These are phyloP conservation scores for Otis tarda DNA, from an alignment of 2,113 vertebrate species.

Conservation along the genomic window DNA sequence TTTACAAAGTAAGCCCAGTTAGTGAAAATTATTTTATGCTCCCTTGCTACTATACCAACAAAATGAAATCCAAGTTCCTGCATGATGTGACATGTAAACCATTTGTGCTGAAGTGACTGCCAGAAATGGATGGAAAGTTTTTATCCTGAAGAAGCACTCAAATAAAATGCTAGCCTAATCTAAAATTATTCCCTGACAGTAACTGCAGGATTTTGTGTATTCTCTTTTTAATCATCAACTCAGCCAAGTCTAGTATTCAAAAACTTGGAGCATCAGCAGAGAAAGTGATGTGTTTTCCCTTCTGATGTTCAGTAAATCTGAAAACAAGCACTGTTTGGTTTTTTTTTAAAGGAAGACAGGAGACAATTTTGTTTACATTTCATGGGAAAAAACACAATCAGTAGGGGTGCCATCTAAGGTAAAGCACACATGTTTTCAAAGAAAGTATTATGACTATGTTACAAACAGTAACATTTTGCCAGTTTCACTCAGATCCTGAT, in stretches of 20 bases:
- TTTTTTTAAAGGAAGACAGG: not conserved
- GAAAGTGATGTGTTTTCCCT: not conserved
- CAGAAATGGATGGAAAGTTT: slow-evolving; percentile 55
- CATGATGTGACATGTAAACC: slow-evolving; percentile 68
- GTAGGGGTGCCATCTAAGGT: not conserved
- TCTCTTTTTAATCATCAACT: not conserved
- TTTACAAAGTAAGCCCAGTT: slow-evolving; percentile 14
- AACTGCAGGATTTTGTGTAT: not conserved
- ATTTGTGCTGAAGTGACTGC: slow-evolving; percentile 46
- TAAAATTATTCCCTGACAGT: slow-evolving; percentile 39
- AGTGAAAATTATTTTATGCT: slow-evolving; percentile 58
- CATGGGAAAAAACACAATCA: not conserved
- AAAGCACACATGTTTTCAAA: slow-evolving; percentile 8
- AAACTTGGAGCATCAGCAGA: not conserved
- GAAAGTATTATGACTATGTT: not conserved
- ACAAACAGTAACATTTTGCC: not conserved
- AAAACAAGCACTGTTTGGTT: not conserved
- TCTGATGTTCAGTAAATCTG: not conserved
- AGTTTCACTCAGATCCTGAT: not conserved
- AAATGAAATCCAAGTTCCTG: slow-evolving; percentile 63
- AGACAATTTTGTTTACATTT: not conserved
- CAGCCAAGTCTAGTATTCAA: not conserved
- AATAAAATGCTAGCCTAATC: slow-evolving; percentile 25
- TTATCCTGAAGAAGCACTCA: slow-evolving; percentile 40
- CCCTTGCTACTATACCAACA: slow-evolving; percentile 58